phyloP scores from a whole-genome alignment of 2,888 invertebrate species.

The Orthosia cruda region DNA sequence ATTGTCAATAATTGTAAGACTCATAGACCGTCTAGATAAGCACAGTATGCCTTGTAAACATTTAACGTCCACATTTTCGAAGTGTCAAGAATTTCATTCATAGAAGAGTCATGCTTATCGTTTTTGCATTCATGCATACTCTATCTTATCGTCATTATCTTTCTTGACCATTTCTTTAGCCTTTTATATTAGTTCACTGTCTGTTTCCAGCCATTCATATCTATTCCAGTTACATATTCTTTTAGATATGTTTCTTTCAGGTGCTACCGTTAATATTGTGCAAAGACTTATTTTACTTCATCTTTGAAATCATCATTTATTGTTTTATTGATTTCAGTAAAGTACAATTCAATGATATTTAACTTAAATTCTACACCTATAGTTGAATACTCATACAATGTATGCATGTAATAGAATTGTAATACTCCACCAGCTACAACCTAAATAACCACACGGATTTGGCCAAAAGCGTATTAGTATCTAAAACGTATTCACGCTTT shows the following conservation, averaged over 20 bases:
- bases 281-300: background rate
- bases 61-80: slow-evolving; percentile 21
- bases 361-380: background rate
- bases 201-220: slow-evolving; percentile 1
- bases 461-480: slow-evolving; percentile 49
- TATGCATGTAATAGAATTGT: background rate
- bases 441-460: slow-evolving; percentile 62
- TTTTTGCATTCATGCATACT: background rate
- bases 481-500: slow-evolving; percentile 48
- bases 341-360: background rate
- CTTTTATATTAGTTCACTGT: background rate
- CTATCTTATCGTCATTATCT: background rate
- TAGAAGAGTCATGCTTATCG: background rate
- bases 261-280: background rate
- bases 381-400: background rate
- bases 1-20: slow-evolving; percentile 30
- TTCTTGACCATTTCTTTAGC: background rate
- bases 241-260: background rate
- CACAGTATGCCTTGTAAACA: slow-evolving; percentile 19
- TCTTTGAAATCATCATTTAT: background rate
- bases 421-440: slow-evolving; percentile 39
- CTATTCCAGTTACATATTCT: background rate
- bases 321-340: background rate
- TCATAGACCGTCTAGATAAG: slow-evolving; percentile 31
- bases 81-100: slow-evolving; percentile 21